Conservation (phyloP, 2,888 invertebrate genomes). For the Anticlea derivata region DNA sequence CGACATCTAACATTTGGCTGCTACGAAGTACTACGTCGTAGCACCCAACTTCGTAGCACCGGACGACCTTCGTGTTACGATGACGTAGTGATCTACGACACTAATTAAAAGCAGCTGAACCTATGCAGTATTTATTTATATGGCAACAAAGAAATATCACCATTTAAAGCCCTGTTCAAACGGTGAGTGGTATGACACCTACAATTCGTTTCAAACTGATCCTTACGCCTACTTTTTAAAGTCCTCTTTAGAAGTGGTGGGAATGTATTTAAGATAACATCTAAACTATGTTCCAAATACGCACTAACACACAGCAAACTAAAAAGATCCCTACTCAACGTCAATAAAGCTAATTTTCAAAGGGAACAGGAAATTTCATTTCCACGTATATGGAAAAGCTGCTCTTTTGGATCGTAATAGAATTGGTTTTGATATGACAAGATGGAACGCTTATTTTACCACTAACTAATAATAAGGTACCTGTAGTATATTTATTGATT, state of each 20-base stretch:
- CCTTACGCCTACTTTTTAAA: no score
- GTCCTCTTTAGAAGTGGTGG: no score
- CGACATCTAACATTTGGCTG: no score
- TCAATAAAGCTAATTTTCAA: conserved; percentile 4
- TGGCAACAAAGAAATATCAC: background rate
- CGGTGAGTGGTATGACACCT: no score
- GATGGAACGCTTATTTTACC: background rate
- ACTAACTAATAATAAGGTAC: background rate
- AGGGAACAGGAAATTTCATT: background rate
- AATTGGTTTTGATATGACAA: conserved; percentile 12
- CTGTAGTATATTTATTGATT: conserved; percentile 22
- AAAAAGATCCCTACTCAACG: conserved; percentile 3
- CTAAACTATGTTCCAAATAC: conserved; percentile 13
- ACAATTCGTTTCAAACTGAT: no score
- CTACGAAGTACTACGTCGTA: no score
- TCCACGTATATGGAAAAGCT: conserved; percentile 6
- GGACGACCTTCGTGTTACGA: no score
- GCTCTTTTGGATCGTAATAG: conserved; percentile 6
- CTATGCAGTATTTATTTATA: no score
- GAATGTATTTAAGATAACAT: conserved; percentile 13
- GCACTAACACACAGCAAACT: background rate
- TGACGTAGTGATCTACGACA: no score
- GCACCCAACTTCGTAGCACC: no score
- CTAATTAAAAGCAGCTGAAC: no score
- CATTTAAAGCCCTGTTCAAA: no score